Evolutionary conservation across 1,140 invertebrate species (phyloP).

Genomic region (Phenacoccus solenopsis): DNA sequence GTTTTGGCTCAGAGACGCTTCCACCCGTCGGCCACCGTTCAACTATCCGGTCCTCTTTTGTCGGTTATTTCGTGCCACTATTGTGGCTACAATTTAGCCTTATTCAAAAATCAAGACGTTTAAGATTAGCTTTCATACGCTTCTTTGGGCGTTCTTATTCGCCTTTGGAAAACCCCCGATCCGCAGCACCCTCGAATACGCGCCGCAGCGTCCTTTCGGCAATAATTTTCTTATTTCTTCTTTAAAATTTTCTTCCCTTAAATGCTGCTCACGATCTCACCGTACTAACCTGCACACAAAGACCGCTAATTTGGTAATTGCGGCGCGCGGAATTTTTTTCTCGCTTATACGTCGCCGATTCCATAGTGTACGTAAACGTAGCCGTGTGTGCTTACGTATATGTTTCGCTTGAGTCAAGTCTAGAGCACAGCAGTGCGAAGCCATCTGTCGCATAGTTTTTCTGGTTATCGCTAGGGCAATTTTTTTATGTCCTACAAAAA

Average conservation of each 20-base stretch:
- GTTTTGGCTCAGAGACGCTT: neutral
- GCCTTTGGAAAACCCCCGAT: too few relatives aligned
- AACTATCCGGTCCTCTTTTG: constrained; percentile 13
- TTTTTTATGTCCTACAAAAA: too few relatives aligned
- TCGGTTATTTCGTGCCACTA: constrained; percentile 13
- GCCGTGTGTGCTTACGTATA: too few relatives aligned
- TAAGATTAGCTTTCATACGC: constrained; percentile 11
- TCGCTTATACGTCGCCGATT: too few relatives aligned
- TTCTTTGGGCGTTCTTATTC: constrained; percentile 4
- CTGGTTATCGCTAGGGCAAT: too few relatives aligned
- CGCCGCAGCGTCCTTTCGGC: too few relatives aligned
- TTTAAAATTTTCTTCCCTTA: neutral
- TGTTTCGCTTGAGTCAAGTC: too few relatives aligned
- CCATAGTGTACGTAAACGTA: too few relatives aligned
- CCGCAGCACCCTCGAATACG: too few relatives aligned
- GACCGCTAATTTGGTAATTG: neutral
- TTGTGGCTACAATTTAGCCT: constrained; percentile 17
- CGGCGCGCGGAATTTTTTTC: neutral
- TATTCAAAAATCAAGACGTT: constrained; percentile 16
- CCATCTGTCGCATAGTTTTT: too few relatives aligned
- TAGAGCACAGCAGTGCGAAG: too few relatives aligned
- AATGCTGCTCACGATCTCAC: neutral
- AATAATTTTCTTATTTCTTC: neutral
- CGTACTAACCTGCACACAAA: neutral
- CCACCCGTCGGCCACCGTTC: neutral